Conservation (phyloP, 64 coral and sea anemone genomes). For the Pachyseris speciosa region DNA sequence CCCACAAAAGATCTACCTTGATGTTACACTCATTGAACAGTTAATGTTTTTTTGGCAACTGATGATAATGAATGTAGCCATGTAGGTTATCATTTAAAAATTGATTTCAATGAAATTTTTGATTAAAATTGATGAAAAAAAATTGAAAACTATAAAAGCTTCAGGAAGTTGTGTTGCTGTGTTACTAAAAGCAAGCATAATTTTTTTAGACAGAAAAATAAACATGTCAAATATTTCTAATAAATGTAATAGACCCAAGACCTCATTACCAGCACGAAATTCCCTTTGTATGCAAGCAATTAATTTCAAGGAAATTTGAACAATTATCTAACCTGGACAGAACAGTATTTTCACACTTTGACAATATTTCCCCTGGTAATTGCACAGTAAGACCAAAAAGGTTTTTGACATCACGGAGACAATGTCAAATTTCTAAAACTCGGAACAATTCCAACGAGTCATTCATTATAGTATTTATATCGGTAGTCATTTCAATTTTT, state of each 20-base stretch:
- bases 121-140: not conserved
- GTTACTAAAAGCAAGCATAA: not conserved
- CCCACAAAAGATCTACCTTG: no score
- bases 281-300: constrained; percentile 4
- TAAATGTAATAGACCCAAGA: not conserved
- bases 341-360: not conserved
- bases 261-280: not conserved
- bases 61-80: no score
- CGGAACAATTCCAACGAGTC: not conserved
- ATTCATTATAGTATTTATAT: constrained; percentile 12
- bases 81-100: not conserved
- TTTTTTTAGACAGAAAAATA: not conserved
- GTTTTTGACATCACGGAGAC: constrained; percentile 2
- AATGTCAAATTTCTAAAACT: constrained; percentile 22
- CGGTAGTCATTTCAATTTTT: not conserved
- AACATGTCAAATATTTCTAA: not conserved
- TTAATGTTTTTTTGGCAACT: no score
- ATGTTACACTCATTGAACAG: no score
- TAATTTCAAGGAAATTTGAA: constrained; percentile 22
- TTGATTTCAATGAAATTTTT: not conserved
- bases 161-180: not conserved
- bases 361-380: not conserved
- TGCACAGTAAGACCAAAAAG: constrained; percentile 6
- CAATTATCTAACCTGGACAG: not conserved
- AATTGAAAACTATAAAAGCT: not conserved